phyloP scores from a whole-genome alignment of 2,113 vertebrate genomes.

The Phalacrocorax aristotelis region DNA sequence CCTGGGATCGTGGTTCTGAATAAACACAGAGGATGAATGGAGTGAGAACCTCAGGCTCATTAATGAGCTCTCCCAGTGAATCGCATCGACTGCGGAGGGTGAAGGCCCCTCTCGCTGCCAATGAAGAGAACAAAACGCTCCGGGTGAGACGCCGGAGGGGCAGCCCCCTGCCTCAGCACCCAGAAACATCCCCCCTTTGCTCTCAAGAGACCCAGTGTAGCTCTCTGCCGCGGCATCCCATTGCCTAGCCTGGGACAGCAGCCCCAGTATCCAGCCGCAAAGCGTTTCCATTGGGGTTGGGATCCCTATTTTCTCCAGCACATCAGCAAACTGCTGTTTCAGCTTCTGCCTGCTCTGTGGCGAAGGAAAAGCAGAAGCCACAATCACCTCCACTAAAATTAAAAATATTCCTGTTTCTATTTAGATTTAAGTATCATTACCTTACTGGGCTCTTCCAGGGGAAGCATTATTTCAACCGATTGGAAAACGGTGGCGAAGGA shows the following conservation, averaged over 20 bases:
- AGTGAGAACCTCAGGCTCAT: background rate
- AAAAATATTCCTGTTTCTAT: background rate
- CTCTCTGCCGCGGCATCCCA: background rate
- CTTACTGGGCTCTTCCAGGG: conserved; percentile 39
- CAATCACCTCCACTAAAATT: background rate
- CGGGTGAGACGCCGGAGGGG: background rate
- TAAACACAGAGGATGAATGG: background rate
- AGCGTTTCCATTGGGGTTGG: background rate
- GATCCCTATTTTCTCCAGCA: background rate
- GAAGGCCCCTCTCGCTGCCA: background rate
- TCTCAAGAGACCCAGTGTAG: background rate
- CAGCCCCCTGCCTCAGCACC: background rate
- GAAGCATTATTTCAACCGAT: conserved; percentile 78
- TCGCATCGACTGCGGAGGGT: background rate
- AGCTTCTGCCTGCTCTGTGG: accelerated
- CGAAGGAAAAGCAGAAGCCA: background rate
- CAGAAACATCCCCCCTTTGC: background rate
- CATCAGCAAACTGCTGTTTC: background rate
- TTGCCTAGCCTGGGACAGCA: background rate
- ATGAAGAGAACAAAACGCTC: background rate
- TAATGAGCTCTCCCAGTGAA: background rate
- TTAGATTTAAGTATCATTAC: conserved; percentile 15
- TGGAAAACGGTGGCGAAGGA: conserved; percentile 72
- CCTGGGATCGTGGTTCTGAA: background rate
- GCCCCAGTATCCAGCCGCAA: background rate